Conservation (phyloP, 2,113 vertebrate species). For the Strix aluco region DNA sequence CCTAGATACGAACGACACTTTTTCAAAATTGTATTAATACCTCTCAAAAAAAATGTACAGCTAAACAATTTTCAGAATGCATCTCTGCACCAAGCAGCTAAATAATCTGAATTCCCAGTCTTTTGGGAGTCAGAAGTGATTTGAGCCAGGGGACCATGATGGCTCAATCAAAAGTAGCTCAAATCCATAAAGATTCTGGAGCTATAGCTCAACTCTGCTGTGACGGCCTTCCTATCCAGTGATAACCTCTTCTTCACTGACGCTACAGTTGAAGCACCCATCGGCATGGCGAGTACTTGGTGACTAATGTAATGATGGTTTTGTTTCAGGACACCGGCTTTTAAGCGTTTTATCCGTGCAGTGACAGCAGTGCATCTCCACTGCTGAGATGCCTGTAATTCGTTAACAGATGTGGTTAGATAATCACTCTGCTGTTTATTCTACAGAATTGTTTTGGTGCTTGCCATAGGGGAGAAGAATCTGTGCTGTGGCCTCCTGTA, state of each 20-base stretch:
- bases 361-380: not conserved
- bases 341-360: not conserved
- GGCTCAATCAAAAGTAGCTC: not conserved
- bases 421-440: not conserved
- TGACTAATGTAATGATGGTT: not conserved
- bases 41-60: not conserved
- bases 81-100: not conserved
- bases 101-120: not conserved
- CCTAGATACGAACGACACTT: not conserved
- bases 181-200: not conserved
- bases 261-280: not conserved
- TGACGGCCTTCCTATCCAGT: not conserved
- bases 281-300: not conserved
- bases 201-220: not conserved
- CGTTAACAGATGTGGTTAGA: not conserved
- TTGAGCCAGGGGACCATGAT: not conserved
- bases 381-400: not conserved
- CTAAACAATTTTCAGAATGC: not conserved
- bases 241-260: not conserved
- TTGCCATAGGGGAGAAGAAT: not conserved
- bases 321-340: not conserved
- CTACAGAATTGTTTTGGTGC: not conserved
- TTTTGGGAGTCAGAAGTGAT: not conserved
- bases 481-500: rapidly evolving
- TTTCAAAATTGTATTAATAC: not conserved